phyloP scores from a whole-genome alignment of 2,888 invertebrate species.

The Euplexia lucipara region DNA sequence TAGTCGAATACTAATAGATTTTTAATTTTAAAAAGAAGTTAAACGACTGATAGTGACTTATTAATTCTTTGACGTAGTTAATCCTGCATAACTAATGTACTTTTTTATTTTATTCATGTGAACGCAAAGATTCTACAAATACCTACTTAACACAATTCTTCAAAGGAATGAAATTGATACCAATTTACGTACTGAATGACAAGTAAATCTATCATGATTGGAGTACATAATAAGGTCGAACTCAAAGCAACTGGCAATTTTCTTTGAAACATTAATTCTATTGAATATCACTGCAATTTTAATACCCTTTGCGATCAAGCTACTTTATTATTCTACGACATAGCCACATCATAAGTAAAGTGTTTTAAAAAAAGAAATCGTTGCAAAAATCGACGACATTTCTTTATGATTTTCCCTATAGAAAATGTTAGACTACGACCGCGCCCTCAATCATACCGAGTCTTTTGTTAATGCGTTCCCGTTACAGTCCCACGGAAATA shows the following conservation, averaged over 20 bases:
- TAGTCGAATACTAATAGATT: too few relatives aligned
- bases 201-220: conserved; percentile 18
- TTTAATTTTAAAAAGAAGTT: too few relatives aligned
- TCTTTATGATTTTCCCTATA: conserved; percentile 79
- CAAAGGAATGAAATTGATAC: conserved; percentile 13
- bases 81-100: background rate
- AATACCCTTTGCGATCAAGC: conserved; percentile 28
- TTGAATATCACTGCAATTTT: conserved; percentile 55
- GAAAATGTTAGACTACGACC: conserved; percentile 74
- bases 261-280: conserved; percentile 56
- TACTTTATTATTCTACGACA: conserved; percentile 43
- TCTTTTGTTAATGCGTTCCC: conserved; percentile 84
- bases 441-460: conserved; percentile 72
- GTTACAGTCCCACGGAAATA: conserved; percentile 83
- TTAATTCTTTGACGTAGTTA: too few relatives aligned
- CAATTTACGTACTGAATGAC: conserved; percentile 23
- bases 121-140: conserved; percentile 12
- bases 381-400: conserved; percentile 67
- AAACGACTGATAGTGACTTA: too few relatives aligned
- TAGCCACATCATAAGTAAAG: conserved; percentile 33
- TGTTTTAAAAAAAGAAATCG: conserved; percentile 49
- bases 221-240: conserved; percentile 18
- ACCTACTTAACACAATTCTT: background rate
- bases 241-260: conserved; percentile 57
- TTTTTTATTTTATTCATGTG: background rate